Base-by-base conservation (phyloP, 2,113 vertebrate species). In the Dascyllus trimaculatus region DNA sequence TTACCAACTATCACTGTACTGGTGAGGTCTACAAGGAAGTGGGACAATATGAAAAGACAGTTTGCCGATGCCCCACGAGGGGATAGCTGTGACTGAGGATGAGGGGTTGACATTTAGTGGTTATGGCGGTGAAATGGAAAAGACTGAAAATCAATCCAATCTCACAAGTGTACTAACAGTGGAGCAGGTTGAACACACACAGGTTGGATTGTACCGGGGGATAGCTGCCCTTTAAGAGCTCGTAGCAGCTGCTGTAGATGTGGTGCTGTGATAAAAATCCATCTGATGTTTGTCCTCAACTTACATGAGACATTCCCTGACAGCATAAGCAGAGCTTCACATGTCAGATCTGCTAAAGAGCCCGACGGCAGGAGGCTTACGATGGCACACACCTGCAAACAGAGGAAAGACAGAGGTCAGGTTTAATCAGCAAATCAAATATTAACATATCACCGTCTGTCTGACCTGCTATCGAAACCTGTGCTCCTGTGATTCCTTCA, bases 271-370 rank as follows among this genome's bases (percentile, higher is more conserved):
- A 63, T 40, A 59, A 64, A 64, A 8, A 48, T 43, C 10, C n/a
- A 11, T 52, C 32, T 46, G 35, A 60, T 51, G 63, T 53, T 26
- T 48, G 66, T 35, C 8, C 18, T 60, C 2, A 1, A 89, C 93
- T 90, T 90, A 94, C 93, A 14, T 8, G 93, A 91, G 65, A 89
- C 29, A 15, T 95, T 93, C 52, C 87, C 91, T 2, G 91, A 76
- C 52, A 92, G 75, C 82, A 89, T 29, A 13, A 91, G 87, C 73
- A 92, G 75, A 25, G 90, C 81, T 57, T 94, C 93, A 78, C 94
- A 95, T 40, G 93, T 92, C 78, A 92, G 18, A 4, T 95, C 90
- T 2, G 86, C 87, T 0, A 65, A 49, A 0, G 80, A 81, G 77
- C 80, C 86, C 0, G 76, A n/a, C 6, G 91, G 74, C 76, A 91